Base-by-base conservation (phyloP, 2,797 vertebrate genomes). In the Poecilia wingei region DNA sequence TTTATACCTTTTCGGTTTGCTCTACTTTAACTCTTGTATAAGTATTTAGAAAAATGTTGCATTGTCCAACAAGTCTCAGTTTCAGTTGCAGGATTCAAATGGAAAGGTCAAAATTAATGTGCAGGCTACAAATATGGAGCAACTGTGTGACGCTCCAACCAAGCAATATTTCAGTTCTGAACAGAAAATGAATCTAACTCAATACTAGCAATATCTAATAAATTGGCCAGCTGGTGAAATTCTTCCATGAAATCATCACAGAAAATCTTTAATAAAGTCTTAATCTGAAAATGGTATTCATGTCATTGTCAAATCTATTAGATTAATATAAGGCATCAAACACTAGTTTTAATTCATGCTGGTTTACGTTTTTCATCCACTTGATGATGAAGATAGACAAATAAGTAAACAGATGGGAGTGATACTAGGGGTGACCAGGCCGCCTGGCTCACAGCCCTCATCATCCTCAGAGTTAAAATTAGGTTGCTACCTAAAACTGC, bases 401-500 rank as follows among this genome's bases (percentile, higher is more conserved):
- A 36, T 51, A 39, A 74, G 72, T 45, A 66, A 46, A 72, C 47
- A 72, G 68, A 83, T 45, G 9, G 72, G 76, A 81, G 78, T 91
- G 82, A 89, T 74, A 79, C 68, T 28, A 73, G 79, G 87, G 79
- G n/a, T 22, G 59, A 80, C 83, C 74, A 76, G 75, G 79, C 82
- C 85, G 87, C 82, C 89, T 92, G 83, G 86, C 89, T 77, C 80
- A 83, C 43, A 87, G 88, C 81, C 87, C 75, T 86, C 81, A 85
- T 77, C 75, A 84, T 86, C 71, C 81, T 74, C 83, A 68, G 78
- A 87, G 86, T 89, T 84, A 89, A 91, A 81, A 90, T 92, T 92
- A 92, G 86, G 78, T 81, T 87, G 91, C 85, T 85, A 93, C 89
- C 84, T 91, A 91, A 95, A 90, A 93, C 90, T 87, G 59, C 76